Percentiles rank a stretch among this genome's conserved stretches.
Evolutionary conservation across 2,113 vertebrate genomes (phyloP).

Genomic region (Rallus limicola): DNA sequence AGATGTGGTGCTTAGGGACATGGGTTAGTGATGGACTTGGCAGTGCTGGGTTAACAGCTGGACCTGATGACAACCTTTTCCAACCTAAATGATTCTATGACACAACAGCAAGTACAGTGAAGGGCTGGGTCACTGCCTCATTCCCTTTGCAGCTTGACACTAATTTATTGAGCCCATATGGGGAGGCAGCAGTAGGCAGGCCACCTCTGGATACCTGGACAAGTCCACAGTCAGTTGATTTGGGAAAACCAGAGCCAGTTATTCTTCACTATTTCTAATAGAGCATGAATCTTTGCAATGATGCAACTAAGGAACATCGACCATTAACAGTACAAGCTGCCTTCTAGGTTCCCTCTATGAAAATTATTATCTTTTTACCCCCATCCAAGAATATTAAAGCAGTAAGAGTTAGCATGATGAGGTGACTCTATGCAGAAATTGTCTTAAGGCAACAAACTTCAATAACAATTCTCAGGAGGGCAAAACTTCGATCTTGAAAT

Average conservation of each 20-base stretch:
- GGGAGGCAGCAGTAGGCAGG: not conserved
- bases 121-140: not conserved
- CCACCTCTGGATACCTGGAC: not conserved
- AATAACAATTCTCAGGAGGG: not conserved
- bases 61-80: no score
- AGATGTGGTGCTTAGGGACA: no score
- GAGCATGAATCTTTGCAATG: not conserved
- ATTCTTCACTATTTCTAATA: not conserved
- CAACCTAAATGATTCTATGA: not conserved
- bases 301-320: not conserved
- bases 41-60: no score
- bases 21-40: no score
- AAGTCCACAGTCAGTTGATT: accelerated
- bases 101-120: not conserved
- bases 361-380: not conserved
- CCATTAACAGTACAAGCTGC: not conserved
- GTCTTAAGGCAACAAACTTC: not conserved
- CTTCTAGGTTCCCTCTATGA: not conserved
- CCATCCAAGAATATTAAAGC: not conserved
- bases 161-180: not conserved
- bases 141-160: not conserved
- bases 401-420: not conserved
- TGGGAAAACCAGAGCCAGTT: not conserved
- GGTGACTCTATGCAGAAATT: not conserved
- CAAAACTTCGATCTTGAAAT: not conserved